These are phyloP conservation scores for Lerema accius DNA, from an alignment of 1,140 invertebrate species.

Conservation along the genomic window DNA sequence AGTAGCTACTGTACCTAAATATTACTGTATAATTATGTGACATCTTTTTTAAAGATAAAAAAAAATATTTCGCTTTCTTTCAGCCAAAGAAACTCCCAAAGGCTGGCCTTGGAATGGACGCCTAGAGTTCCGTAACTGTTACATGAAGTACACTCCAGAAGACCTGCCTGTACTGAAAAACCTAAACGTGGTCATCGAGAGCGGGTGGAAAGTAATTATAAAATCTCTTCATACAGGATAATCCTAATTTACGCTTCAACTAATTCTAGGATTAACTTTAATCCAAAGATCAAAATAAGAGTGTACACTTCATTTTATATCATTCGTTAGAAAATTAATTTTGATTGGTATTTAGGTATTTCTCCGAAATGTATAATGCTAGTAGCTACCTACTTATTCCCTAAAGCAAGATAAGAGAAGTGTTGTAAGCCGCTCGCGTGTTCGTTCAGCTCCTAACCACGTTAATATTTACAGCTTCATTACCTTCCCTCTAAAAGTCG, in stretches of 20 bases:
- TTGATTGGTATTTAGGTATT: too few species aligned
- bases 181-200: conserved; percentile 85
- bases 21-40: too few species aligned
- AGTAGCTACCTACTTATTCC: too few species aligned
- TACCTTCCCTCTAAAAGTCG: conserved; percentile 18
- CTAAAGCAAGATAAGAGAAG: background rate
- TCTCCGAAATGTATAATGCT: too few species aligned
- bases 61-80: conserved; percentile 35
- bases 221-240: too few species aligned
- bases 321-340: too few species aligned
- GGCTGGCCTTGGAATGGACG: conserved; percentile 87
- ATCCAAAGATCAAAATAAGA: too few species aligned
- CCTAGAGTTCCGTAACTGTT: conserved; percentile 86
- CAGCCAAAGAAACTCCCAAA: conserved; percentile 82
- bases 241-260: too few species aligned
- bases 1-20: too few species aligned
- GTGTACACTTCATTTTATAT: too few species aligned
- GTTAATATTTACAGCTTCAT: conserved; percentile 25
- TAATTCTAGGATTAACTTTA: too few species aligned
- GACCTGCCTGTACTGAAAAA: conserved; percentile 88
- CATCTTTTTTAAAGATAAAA: too few species aligned
- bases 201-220: conserved; percentile 89
- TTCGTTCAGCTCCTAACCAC: background rate
- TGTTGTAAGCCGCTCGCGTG: background rate
- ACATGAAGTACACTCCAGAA: conserved; percentile 86